A percentile compares a stretch with the other conserved stretches of the same genome.
These are phyloP conservation scores for Echinops telfairi DNA, from an alignment of 2,113 vertebrate species.

Conservation along the genomic window DNA sequence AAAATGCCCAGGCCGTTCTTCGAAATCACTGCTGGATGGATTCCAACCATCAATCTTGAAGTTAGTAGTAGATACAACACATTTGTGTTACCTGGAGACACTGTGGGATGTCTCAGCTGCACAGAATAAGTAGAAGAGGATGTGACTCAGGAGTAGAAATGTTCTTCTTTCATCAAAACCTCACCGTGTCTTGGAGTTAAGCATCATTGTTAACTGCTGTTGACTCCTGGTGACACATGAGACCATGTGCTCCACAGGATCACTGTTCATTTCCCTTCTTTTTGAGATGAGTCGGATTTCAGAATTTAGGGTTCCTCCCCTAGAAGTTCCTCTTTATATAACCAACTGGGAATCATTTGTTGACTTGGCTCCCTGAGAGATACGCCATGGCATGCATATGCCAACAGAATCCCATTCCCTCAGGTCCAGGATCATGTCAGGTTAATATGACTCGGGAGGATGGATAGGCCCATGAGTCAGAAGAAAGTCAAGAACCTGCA, in stretches of 20 bases:
- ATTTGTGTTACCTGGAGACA: neutral
- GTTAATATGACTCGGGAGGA: too few species aligned
- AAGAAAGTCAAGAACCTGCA: too few species aligned
- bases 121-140: neutral
- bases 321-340: neutral
- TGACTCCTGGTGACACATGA: too few species aligned
- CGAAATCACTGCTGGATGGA: neutral
- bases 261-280: neutral
- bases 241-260: neutral
- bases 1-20: neutral
- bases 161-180: neutral
- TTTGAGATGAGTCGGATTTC: neutral
- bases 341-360: neutral
- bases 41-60: neutral
- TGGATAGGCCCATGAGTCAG: too few species aligned
- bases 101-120: neutral
- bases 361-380: neutral
- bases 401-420: neutral
- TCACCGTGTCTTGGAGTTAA: neutral
- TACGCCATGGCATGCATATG: rapidly evolving
- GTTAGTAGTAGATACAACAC: neutral
- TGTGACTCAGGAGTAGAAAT: neutral
- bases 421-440: too few species aligned
- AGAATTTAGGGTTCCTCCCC: neutral
- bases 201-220: too few species aligned